Evolutionary conservation across 2,888 invertebrate genomes (phyloP), one percentile per base, ranked within the genome.

Genomic region (Tipula confusa): DNA sequence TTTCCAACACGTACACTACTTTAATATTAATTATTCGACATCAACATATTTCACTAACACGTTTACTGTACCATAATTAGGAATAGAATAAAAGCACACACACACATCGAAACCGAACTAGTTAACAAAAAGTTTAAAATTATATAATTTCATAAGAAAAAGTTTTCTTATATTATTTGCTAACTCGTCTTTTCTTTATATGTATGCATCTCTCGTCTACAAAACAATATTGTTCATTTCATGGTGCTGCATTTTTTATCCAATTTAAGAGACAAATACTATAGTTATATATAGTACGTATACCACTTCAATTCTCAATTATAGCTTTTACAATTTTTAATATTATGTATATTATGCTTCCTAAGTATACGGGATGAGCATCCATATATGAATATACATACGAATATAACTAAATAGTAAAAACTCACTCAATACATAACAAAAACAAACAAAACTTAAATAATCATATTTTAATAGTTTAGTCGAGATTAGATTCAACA

Each of bases 381-480:
- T 43, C 33, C 1, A 33, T 33, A 33, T 33, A n/a, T n/a, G n/a
- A n/a, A n/a, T n/a, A n/a, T n/a, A n/a, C n/a, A 36, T 7, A 6
- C 9, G 36, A 36, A 2, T 36, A 3, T 33, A 5, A 6, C 2
- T 4, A 36, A 36, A n/a, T n/a, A 36, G 6, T 11, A 36, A 33
- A 36, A 36, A 36, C 36, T 36, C 36, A 36, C n/a, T n/a, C n/a
- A n/a, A n/a, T n/a, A 36, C 36, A 36, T 36, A 43, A 18, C 4
- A 15, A 43, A 3, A 36, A 9, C 36, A 36, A n/a, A 36, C 36
- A 36, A 11, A 36, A 43, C n/a, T 15, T 43, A 43, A 7, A 31
- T 43, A 43, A 43, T 43, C 43, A 64, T 64, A 64, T 64, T 64
- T 64, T 64, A 64, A 64, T 64, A 64, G 64, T 64, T 64, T 64